Evolutionary conservation across 2,113 vertebrate genomes (phyloP).

Genomic region (Sander lucioperca): DNA sequence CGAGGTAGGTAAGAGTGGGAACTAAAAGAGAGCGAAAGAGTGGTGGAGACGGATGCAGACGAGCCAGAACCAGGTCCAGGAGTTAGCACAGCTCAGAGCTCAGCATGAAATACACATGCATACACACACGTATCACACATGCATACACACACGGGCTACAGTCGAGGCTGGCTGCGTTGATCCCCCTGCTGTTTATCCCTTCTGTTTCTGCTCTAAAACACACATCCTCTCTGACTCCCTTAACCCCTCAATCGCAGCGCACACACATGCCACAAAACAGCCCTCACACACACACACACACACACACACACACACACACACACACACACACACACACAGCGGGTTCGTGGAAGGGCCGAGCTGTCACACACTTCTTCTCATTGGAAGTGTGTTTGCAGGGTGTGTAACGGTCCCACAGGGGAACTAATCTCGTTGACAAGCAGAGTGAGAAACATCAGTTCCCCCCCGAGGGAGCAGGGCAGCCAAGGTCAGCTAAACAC

Average conservation of each 20-base stretch:
- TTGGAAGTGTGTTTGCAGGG: slow-evolving; percentile 65
- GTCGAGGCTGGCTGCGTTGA: slow-evolving; percentile 69
- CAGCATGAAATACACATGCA: slow-evolving; percentile 60
- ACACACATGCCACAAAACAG: slow-evolving; percentile 13
- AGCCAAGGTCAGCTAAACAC: slow-evolving; percentile 58
- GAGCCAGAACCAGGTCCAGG: slow-evolving; percentile 50
- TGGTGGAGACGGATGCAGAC: slow-evolving; percentile 58
- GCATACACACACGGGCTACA: slow-evolving; percentile 35
- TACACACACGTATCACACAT: slow-evolving; percentile 25
- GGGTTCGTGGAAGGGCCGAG: slow-evolving; percentile 52
- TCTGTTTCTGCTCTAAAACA: slow-evolving; percentile 79
- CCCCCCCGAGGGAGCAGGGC: slow-evolving; percentile 47
- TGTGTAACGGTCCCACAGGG: slow-evolving; percentile 69
- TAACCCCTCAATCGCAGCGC: slow-evolving; percentile 51
- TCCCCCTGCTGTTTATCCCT: slow-evolving; percentile 71
- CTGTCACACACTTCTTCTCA: slow-evolving; percentile 61
- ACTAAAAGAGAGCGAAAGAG: slow-evolving; percentile 18
- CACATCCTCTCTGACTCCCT: slow-evolving; percentile 65
- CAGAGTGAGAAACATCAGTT: slow-evolving; percentile 74
- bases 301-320: neutral
- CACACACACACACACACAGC: slow-evolving; percentile 19
- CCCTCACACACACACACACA: neutral
- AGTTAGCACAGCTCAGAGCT: slow-evolving; percentile 73
- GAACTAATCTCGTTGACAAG: slow-evolving; percentile 79
- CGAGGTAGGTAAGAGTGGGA: slow-evolving; percentile 17